phyloP scores from a whole-genome alignment of 2,113 vertebrate species.

The Elephas maximus region DNA sequence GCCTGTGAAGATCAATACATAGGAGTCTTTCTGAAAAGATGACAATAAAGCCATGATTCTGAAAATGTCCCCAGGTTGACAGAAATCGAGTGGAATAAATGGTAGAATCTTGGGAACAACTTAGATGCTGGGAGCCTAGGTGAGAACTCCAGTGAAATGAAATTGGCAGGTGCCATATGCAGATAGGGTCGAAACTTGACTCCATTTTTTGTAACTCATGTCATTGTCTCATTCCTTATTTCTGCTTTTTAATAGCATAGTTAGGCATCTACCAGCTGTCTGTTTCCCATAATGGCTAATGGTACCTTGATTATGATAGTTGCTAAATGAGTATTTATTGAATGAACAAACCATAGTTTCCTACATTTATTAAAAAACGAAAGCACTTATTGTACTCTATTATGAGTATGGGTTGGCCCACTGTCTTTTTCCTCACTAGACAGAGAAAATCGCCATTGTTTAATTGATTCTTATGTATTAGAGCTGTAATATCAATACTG shows the following conservation, averaged over 20 bases:
- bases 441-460: accelerated
- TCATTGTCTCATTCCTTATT: accelerated
- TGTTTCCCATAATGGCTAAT: accelerated
- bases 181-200: not conserved
- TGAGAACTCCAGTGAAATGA: not conserved
- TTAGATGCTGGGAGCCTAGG: not conserved
- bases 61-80: not conserved
- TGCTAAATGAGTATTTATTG: accelerated
- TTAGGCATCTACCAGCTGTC: accelerated
- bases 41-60: accelerated
- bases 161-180: accelerated
- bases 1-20: accelerated
- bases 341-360: not conserved
- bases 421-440: not conserved
- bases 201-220: accelerated
- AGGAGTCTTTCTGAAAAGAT: not conserved
- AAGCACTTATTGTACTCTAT: not conserved
- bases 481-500: not conserved
- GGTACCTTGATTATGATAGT: accelerated
- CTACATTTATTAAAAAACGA: not conserved
- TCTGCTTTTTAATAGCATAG: not conserved
- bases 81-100: not conserved
- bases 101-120: too few relatives aligned
- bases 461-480: not conserved
- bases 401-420: too few relatives aligned